Base-by-base conservation (phyloP, 2,797 vertebrate species). In the Neomorphus geoffroyi region DNA sequence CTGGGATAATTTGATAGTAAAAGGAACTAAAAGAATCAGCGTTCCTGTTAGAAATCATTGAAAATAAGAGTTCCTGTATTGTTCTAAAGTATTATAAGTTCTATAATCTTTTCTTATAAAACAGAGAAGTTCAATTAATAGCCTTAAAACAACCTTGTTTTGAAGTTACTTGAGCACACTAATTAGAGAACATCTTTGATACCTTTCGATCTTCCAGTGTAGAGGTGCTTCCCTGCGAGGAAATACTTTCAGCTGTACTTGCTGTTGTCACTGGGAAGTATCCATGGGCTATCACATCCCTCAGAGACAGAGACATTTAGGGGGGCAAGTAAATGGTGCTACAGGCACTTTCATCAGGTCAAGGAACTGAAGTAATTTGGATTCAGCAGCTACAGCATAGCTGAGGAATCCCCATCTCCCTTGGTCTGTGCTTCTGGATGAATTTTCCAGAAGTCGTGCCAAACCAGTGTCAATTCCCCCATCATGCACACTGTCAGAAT, bases 391-490 rank as follows among this genome's bases (percentile, higher is more conserved):
- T 62, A 16, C 22, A 32, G 28, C 51, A 43, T 9, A 69, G 37
- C 16, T 69, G 33, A 23, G 13, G 8, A 10, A 28, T 11, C 35
- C 33, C 26, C 37, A 53, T 7, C 10, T 15, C 10, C 7, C 16
- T 71, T 37, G 11, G 8, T 37, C 37, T 78, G 41, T 80, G 62
- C 18, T 77, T 72, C 64, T 72, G 56, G 23, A 50, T 3, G 2
- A 48, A 78, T 27, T 35, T 48, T 46, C n/a, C n/a, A 94, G 73
- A 86, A 92, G 86, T 82, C 94, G 56, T 88, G 86, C 56, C 70
- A 75, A 86, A 66, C 28, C 73, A n/a, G 32, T 30, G 48, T 43
- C 90, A 93, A 96, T 92, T 95, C 88, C 90, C 86, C 62, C 54
- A 75, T 57, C 88, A 45, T 0, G 2, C 62, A 33, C 43, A 16